phyloP scores from a whole-genome alignment of 2,888 invertebrate genomes.

The Lasioglossum leucozonium region DNA sequence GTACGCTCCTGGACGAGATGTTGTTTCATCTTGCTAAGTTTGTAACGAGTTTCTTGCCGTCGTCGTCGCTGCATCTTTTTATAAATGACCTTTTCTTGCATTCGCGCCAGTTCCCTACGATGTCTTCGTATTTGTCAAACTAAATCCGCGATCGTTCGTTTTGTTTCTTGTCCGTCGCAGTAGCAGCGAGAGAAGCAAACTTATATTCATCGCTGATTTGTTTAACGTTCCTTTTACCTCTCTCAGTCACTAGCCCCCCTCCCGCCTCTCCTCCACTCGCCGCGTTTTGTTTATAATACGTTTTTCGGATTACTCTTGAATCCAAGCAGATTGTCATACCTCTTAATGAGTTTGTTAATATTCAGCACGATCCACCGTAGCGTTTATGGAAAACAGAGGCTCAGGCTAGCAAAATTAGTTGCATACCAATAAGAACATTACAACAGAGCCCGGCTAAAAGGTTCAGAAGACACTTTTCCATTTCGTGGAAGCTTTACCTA shows the following conservation, averaged over 20 bases:
- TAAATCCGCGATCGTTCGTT: not conserved
- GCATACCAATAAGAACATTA: conserved; percentile 6
- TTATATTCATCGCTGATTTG: conserved; percentile 9
- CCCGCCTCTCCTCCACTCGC: not conserved
- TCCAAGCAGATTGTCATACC: not conserved
- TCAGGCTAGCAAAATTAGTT: not conserved
- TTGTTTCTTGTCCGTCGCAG: not conserved
- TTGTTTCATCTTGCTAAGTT: conserved; percentile 23
- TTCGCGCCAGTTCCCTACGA: not conserved
- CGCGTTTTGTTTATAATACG: not conserved
- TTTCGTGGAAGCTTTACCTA: conserved; percentile 4
- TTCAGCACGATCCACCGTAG: conserved; percentile 8
- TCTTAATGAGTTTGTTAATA: conserved; percentile 12
- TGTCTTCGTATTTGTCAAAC: not conserved
- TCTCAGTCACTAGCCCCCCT: not conserved
- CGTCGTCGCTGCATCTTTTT: not conserved
- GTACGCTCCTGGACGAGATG: not conserved
- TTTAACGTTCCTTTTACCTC: not conserved
- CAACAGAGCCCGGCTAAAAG: conserved; percentile 5
- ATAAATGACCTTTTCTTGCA: no score
- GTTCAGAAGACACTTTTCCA: conserved; percentile 14
- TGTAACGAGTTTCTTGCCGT: not conserved
- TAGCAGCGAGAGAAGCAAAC: not conserved
- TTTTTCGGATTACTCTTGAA: not conserved
- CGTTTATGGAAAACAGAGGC: conserved; percentile 5